A percentile compares a stretch with the other conserved stretches of the same genome.
phyloP scores from a whole-genome alignment of 2,888 invertebrate species.

The Sarcophaga rosellei region DNA sequence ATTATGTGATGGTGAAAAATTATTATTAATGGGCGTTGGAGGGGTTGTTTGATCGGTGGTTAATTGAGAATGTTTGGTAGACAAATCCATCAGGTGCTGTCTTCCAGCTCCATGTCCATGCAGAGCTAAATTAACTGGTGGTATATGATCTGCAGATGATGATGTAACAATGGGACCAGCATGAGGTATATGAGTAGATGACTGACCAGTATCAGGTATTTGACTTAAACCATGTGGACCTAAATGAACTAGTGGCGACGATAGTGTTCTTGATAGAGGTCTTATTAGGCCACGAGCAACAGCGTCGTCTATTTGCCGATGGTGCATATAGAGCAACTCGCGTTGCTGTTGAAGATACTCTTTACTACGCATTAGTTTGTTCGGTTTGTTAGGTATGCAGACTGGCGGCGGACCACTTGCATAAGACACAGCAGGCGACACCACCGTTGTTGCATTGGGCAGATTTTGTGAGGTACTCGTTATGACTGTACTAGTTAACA shows the following conservation, averaged over 20 bases:
- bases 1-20: conserved; percentile 80
- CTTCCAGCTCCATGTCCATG: conserved; percentile 64
- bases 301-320: conserved; percentile 81
- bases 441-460: conserved; percentile 81
- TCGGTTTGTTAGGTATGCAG: conserved; percentile 66
- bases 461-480: conserved; percentile 80
- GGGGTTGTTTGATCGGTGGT: conserved; percentile 60
- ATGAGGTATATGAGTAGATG: conserved; percentile 64
- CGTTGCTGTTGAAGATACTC: conserved; percentile 86
- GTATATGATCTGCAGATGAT: conserved; percentile 80
- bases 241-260: conserved; percentile 91
- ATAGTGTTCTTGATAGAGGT: conserved; percentile 91
- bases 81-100: conserved; percentile 64
- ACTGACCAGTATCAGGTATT: conserved; percentile 79
- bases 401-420: conserved; percentile 70
- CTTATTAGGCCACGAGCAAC: conserved; percentile 81
- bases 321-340: conserved; percentile 85
- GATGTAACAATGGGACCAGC: conserved; percentile 77
- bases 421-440: conserved; percentile 36
- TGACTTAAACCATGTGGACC: conserved; percentile 82
- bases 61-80: conserved; percentile 55
- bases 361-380: conserved; percentile 80
- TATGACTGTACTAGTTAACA: conserved; percentile 82
- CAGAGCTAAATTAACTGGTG: conserved; percentile 80
- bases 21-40: conserved; percentile 48